Conservation (phyloP, 2,888 invertebrate genomes). For the Lamellibrachia satsuma region DNA sequence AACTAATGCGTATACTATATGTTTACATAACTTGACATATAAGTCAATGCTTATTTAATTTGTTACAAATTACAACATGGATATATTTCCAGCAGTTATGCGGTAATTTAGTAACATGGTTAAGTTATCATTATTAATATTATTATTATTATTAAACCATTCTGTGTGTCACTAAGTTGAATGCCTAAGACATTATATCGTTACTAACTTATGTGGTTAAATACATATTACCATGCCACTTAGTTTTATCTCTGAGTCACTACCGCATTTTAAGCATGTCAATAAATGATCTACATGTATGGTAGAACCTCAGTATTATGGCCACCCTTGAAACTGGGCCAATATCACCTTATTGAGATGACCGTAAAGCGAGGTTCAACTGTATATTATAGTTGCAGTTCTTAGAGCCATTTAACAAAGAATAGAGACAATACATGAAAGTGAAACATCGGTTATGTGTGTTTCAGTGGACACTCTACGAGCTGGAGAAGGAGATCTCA, state of each 20-base stretch:
- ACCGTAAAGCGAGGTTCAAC: too few relatives aligned
- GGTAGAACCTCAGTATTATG: too few relatives aligned
- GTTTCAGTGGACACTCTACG: constrained; percentile 80
- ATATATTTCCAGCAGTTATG: neutral
- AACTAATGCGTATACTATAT: neutral
- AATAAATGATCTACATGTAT: too few relatives aligned
- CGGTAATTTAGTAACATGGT: neutral
- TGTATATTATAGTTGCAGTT: too few relatives aligned
- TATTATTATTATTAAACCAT: neutral
- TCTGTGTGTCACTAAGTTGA: neutral
- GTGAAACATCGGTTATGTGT: neutral
- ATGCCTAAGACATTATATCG: neutral
- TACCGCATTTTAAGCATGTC: neutral
- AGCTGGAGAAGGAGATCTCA: constrained; percentile 87
- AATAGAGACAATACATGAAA: neutral
- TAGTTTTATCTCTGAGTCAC: neutral
- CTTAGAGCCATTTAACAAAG: neutral
- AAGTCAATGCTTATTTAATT: neutral
- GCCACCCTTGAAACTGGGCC: too few relatives aligned
- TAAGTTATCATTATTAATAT: neutral
- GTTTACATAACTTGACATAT: neutral
- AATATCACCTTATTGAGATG: too few relatives aligned
- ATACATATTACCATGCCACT: neutral
- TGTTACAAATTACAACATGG: neutral
- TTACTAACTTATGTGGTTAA: neutral